Percentiles rank a stretch among this genome's conserved stretches.
These are phyloP conservation scores for Polydrusus cervinus DNA, from an alignment of 2,888 invertebrate genomes.

Conservation along the genomic window DNA sequence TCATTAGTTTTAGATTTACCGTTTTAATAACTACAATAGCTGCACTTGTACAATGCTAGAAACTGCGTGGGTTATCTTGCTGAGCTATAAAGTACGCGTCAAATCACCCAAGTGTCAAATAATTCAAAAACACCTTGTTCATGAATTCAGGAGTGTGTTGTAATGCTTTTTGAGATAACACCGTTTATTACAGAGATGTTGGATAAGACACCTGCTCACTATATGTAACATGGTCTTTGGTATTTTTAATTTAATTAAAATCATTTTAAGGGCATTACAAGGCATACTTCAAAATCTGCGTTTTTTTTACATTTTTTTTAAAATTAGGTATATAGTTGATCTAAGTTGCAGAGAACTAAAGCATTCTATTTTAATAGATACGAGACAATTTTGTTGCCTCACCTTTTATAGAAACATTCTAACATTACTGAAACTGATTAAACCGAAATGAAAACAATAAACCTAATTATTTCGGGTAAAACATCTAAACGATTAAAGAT, in stretches of 20 bases:
- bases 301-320: too few relatives aligned
- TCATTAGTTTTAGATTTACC: not conserved
- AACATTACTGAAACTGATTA: too few relatives aligned
- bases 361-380: too few relatives aligned
- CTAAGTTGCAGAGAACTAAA: too few relatives aligned
- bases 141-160: too few relatives aligned
- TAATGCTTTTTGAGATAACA: constrained; percentile 14
- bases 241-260: not conserved
- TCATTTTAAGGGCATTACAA: too few relatives aligned
- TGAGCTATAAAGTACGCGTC: constrained; percentile 15
- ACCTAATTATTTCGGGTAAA: constrained; percentile 40
- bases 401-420: too few relatives aligned
- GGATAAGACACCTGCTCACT: constrained; percentile 7
- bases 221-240: not conserved
- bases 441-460: constrained; percentile 16
- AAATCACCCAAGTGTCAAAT: constrained; percentile 22
- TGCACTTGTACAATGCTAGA: constrained; percentile 2
- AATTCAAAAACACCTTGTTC: constrained; percentile 21
- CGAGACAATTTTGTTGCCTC: too few relatives aligned
- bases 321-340: too few relatives aligned
- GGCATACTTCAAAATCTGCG: too few relatives aligned
- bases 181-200: constrained; percentile 15
- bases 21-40: not conserved
- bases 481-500: constrained; percentile 33
- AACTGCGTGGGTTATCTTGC: constrained; percentile 14